These are phyloP conservation scores for Neoaliturus tenellus DNA, from an alignment of 2,888 invertebrate genomes.

Conservation along the genomic window DNA sequence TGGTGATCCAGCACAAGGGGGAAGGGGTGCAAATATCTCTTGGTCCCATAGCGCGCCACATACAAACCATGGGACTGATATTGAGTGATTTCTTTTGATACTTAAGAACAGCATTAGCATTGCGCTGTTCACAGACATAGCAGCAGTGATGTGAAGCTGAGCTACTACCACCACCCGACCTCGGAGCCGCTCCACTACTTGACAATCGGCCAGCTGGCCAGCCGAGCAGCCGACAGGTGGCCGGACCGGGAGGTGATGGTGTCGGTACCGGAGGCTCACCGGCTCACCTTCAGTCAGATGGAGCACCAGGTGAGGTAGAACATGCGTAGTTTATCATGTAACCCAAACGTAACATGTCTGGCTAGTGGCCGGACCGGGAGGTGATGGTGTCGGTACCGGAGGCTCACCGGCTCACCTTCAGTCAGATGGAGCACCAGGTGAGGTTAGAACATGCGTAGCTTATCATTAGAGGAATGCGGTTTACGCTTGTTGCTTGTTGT, in stretches of 20 bases:
- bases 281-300: constrained; percentile 59
- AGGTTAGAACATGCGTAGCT: too few species aligned
- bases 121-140: not conserved
- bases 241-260: constrained; percentile 77
- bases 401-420: constrained; percentile 57
- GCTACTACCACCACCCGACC: constrained; percentile 69
- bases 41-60: too few species aligned
- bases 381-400: constrained; percentile 73
- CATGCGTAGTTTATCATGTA: too few species aligned
- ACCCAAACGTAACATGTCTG: too few species aligned
- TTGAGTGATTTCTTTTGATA: too few species aligned
- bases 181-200: constrained; percentile 68
- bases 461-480: too few species aligned
- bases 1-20: too few species aligned
- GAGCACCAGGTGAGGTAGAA: constrained; percentile 58
- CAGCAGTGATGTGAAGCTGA: constrained; percentile 48
- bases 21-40: too few species aligned
- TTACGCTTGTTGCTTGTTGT: too few species aligned
- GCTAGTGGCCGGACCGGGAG: constrained; percentile 75
- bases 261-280: constrained; percentile 57
- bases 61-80: too few species aligned
- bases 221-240: constrained; percentile 74
- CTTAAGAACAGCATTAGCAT: too few species aligned
- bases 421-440: constrained; percentile 59
- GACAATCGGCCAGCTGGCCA: constrained; percentile 78